These are phyloP conservation scores for Philonicus albiceps DNA, from an alignment of 2,888 invertebrate species.

Conservation along the genomic window DNA sequence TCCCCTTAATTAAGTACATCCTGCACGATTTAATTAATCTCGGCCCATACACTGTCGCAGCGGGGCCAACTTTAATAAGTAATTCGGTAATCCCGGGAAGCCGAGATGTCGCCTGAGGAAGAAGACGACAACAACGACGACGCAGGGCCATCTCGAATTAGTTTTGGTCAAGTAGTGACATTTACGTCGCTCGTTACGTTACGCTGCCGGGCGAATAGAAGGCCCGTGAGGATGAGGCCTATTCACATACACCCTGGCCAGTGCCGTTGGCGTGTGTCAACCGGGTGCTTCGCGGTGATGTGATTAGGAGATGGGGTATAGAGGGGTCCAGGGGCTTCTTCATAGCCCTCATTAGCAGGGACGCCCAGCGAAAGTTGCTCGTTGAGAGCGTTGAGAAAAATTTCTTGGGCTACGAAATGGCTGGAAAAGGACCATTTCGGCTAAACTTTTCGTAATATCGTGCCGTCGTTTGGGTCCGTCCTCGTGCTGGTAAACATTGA, in stretches of 20 bases:
- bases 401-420: background rate
- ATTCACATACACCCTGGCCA: background rate
- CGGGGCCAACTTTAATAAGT: conserved; percentile 36
- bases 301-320: background rate
- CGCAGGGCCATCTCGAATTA: conserved; percentile 1
- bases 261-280: background rate
- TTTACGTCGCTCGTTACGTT: conserved; percentile 4
- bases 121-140: background rate
- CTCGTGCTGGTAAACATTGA: conserved; percentile 32
- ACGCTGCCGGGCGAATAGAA: background rate
- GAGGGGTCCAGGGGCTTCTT: background rate
- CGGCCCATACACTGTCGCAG: background rate
- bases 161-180: conserved; percentile 41
- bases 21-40: conserved; percentile 38
- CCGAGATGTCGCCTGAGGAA: background rate
- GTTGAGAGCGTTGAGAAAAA: background rate
- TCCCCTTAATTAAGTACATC: conserved; percentile 33
- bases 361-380: background rate
- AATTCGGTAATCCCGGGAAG: conserved; percentile 17
- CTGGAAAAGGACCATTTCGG: background rate
- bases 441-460: conserved; percentile 38
- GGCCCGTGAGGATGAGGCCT: background rate
- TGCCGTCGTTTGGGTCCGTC: background rate
- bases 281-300: background rate
- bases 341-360: conserved; percentile 17